Conservation (phyloP, 2,797 vertebrate species). For the Lagocephalus sceleratus region DNA sequence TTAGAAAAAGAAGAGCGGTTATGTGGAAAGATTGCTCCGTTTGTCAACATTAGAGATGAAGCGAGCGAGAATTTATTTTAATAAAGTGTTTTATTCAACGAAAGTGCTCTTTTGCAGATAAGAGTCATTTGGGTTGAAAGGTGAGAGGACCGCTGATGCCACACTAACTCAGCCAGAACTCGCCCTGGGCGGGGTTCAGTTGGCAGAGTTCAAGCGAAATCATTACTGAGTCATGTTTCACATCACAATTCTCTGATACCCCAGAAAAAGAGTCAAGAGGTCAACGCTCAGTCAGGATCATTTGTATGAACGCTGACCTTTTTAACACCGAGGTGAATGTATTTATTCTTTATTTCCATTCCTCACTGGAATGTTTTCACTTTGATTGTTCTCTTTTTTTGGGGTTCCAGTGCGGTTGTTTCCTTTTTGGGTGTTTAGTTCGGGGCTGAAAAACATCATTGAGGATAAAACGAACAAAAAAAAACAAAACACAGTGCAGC, state of each 20-base stretch:
- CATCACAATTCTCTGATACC: conserved; percentile 8
- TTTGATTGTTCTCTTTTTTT: no score
- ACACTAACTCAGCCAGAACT: neutral
- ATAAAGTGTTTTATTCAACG: neutral
- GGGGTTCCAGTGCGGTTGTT: no score
- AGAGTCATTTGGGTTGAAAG: neutral
- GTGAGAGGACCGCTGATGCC: conserved; percentile 3
- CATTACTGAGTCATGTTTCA: conserved; percentile 13
- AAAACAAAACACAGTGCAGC: conserved; percentile 31
- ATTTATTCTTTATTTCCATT: no score
- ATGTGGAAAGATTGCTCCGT: no score
- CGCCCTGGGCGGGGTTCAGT: conserved; percentile 9
- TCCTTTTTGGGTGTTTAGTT: conserved; percentile 38
- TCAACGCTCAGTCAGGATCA: conserved; percentile 11
- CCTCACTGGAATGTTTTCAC: no score
- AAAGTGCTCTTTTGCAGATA: conserved; percentile 14
- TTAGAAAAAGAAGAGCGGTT: no score
- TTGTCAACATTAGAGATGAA: neutral
- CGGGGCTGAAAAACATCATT: conserved; percentile 15
- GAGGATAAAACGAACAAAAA: neutral
- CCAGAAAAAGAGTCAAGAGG: conserved; percentile 13
- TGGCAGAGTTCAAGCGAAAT: conserved; percentile 26
- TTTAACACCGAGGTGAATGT: neutral
- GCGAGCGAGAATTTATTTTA: neutral
- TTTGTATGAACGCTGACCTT: conserved; percentile 29